phyloP scores from a whole-genome alignment of 2,888 invertebrate genomes.

The Steinernema scapterisci region DNA sequence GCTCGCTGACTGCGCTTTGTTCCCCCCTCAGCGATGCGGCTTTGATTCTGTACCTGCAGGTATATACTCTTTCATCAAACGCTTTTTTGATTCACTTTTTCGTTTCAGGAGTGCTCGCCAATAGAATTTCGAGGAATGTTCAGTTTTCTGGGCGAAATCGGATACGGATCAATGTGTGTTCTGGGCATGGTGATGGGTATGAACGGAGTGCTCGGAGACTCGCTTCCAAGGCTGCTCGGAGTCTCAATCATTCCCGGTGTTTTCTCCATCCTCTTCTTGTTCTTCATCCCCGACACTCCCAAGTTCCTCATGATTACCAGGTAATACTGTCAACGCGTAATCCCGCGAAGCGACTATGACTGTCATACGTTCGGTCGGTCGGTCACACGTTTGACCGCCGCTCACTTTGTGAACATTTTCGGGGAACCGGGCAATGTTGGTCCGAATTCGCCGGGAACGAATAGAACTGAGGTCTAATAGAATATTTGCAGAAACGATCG shows the following conservation, averaged over 20 bases:
- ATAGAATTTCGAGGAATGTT: slow-evolving; percentile 54
- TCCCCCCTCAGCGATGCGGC: slow-evolving; percentile 59
- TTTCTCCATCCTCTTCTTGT: slow-evolving; percentile 50
- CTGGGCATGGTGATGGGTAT: slow-evolving; percentile 59
- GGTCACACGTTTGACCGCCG: too few relatives aligned
- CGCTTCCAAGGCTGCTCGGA: slow-evolving; percentile 50
- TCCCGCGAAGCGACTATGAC: background rate
- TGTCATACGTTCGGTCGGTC: slow-evolving; percentile 14
- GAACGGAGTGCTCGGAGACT: slow-evolving; percentile 56
- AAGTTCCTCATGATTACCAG: slow-evolving; percentile 58
- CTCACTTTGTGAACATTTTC: too few relatives aligned
- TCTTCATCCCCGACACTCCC: slow-evolving; percentile 59
- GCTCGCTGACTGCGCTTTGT: slow-evolving; percentile 52
- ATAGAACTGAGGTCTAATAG: slow-evolving; percentile 15
- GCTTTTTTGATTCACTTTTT: background rate
- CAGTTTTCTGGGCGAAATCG: slow-evolving; percentile 60
- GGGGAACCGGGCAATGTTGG: too few relatives aligned
- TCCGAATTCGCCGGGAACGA: too few relatives aligned
- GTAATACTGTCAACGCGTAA: too few relatives aligned
- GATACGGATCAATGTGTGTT: slow-evolving; percentile 59
- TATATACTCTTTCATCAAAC: background rate
- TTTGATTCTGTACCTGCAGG: slow-evolving; percentile 58
- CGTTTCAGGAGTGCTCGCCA: slow-evolving; percentile 53
- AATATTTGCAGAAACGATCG: slow-evolving; percentile 46
- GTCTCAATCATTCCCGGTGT: slow-evolving; percentile 54